Evolutionary conservation across 2,797 vertebrate species (phyloP).

Genomic region (Xiphorhynchus erythropygius): DNA sequence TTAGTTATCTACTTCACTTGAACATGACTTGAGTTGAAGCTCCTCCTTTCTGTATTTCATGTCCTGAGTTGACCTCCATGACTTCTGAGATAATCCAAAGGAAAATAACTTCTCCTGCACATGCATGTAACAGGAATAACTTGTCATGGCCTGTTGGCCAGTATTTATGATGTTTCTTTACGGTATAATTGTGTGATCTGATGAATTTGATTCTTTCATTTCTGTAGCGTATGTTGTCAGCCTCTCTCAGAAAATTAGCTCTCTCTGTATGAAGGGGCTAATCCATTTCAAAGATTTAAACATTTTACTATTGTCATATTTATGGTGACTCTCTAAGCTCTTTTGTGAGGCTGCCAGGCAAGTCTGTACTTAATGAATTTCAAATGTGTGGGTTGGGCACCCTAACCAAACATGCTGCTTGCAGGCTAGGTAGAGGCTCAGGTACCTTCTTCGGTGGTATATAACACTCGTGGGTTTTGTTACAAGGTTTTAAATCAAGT

Average conservation of each 20-base stretch:
- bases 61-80: slow-evolving; percentile 22
- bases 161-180: not conserved
- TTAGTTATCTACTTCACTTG: slow-evolving; percentile 11
- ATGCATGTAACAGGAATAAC: not conserved
- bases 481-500: not conserved
- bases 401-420: not conserved
- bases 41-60: slow-evolving; percentile 8
- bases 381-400: not conserved
- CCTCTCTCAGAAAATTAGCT: not conserved
- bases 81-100: not conserved
- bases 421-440: not conserved
- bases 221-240: not conserved
- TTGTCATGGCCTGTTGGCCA: slow-evolving; percentile 1
- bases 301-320: not conserved
- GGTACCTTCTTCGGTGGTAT: not conserved
- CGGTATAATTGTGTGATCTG: not conserved
- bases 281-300: not conserved
- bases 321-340: not conserved
- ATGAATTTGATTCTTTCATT: not conserved
- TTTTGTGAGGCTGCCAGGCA: not conserved
- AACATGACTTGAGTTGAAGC: not conserved
- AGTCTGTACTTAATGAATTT: not conserved
- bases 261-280: not conserved
- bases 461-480: not conserved
- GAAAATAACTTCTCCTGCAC: not conserved